phyloP scores from a whole-genome alignment of 2,113 vertebrate species.

The Microcebus ravelobensis region DNA sequence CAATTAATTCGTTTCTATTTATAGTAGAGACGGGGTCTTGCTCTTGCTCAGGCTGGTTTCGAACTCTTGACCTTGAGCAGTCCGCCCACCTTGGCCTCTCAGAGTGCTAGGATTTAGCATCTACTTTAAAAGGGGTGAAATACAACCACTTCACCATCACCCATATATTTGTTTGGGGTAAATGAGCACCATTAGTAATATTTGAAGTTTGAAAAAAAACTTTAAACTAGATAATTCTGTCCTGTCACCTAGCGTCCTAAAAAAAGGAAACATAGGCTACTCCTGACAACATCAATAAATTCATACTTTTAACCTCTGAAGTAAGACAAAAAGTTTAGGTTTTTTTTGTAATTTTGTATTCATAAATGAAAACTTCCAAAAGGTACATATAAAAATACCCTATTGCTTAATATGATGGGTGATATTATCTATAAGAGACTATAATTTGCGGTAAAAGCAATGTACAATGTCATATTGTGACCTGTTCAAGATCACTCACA shows the following conservation, averaged over 20 bases:
- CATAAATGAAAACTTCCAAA: constrained; percentile 14
- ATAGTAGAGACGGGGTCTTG: too few species aligned
- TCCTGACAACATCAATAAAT: background rate
- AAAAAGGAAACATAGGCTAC: background rate
- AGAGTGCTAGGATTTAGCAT: background rate
- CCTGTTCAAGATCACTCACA: background rate
- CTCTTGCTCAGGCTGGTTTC: too few species aligned
- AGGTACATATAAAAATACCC: background rate
- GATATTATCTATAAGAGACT: background rate
- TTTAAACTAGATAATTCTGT: constrained; percentile 74
- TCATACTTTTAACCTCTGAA: background rate
- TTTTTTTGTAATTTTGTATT: background rate
- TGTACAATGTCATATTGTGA: background rate
- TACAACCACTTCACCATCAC: background rate
- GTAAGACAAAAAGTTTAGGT: background rate
- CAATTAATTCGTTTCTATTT: too few species aligned
- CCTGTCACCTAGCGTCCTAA: constrained; percentile 62
- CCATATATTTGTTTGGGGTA: background rate
- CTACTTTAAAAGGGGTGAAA: constrained; percentile 16
- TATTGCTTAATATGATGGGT: background rate
- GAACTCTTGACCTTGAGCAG: too few species aligned
- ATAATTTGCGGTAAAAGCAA: constrained; percentile 10
- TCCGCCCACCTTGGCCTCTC: too few species aligned
- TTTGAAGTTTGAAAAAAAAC: constrained; percentile 53
- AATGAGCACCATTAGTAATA: constrained; percentile 68